Percentiles rank a stretch among this genome's conserved stretches.
Conservation (phyloP, 2,113 vertebrate genomes). For the Meles meles region DNA sequence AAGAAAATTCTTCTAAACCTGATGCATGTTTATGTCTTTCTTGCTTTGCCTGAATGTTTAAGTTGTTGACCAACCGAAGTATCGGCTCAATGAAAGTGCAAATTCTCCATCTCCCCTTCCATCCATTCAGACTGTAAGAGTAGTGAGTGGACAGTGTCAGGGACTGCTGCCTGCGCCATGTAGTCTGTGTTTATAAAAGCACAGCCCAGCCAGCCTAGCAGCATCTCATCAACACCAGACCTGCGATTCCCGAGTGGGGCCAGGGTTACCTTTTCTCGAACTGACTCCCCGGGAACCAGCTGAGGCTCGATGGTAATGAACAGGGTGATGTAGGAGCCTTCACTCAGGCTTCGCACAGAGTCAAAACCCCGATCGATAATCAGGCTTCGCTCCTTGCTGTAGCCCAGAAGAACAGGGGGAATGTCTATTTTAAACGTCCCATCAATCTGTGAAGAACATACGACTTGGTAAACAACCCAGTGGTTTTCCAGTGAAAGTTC, state of each 20-base stretch:
- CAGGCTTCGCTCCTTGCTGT: conserved; percentile 89
- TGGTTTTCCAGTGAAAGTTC: neutral
- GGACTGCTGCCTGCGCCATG: too few relatives aligned
- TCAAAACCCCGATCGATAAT: conserved; percentile 85
- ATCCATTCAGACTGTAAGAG: neutral
- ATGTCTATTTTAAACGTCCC: conserved; percentile 94
- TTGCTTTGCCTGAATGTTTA: neutral
- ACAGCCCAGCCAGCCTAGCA: neutral
- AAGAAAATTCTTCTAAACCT: neutral
- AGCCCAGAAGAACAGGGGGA: conserved; percentile 95
- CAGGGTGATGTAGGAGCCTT: conserved; percentile 93
- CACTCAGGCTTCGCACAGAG: conserved; percentile 81
- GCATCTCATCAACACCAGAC: accelerated
- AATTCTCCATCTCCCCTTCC: neutral
- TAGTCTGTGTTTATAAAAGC: neutral
- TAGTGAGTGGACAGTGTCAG: accelerated
- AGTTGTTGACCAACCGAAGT: neutral
- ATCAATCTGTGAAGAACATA: conserved; percentile 87
- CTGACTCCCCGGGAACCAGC: conserved; percentile 91
- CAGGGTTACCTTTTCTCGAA: conserved; percentile 91
- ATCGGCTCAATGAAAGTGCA: neutral
- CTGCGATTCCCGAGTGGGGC: neutral
- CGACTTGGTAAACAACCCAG: neutral
- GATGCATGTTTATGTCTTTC: neutral
- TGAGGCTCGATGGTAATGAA: conserved; percentile 96